Evolutionary conservation across 2,113 vertebrate species (phyloP).

Genomic region (Manacus vitellinus): DNA sequence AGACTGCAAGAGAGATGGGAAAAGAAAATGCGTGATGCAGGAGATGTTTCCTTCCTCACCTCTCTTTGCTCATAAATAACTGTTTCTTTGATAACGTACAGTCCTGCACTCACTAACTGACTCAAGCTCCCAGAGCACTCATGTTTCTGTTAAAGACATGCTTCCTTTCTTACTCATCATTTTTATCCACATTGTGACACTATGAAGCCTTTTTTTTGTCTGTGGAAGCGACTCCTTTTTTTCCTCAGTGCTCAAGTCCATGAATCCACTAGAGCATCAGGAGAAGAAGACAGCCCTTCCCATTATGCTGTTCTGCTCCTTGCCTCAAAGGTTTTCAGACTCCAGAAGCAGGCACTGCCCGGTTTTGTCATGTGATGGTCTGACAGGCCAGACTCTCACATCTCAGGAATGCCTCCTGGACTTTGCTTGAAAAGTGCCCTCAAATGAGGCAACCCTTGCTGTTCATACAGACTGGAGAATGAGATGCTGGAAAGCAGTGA

Average conservation of each 20-base stretch:
- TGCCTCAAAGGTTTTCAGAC: not conserved
- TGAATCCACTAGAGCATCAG: not conserved
- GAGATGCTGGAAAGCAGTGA: too few relatives aligned
- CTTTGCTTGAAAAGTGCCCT: not conserved
- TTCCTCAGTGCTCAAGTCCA: not conserved
- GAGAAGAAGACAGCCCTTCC: not conserved
- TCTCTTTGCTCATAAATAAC: not conserved
- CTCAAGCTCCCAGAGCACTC: not conserved
- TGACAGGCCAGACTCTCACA: not conserved
- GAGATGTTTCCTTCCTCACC: not conserved
- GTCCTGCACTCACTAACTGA: not conserved
- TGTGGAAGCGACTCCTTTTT: not conserved
- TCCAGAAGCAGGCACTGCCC: too few relatives aligned
- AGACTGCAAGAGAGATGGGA: not conserved
- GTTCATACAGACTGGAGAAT: too few relatives aligned
- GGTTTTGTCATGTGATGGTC: not conserved
- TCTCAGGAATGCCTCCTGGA: not conserved
- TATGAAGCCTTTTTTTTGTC: not conserved
- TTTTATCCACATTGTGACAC: not conserved
- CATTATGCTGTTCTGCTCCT: not conserved
- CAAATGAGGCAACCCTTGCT: too few relatives aligned
- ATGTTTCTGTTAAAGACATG: not conserved
- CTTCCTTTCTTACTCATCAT: not conserved
- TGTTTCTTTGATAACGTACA: not conserved
- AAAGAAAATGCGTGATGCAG: not conserved